Base-by-base conservation (phyloP, 2,113 vertebrate genomes). In the Rafetus swinhoei region DNA sequence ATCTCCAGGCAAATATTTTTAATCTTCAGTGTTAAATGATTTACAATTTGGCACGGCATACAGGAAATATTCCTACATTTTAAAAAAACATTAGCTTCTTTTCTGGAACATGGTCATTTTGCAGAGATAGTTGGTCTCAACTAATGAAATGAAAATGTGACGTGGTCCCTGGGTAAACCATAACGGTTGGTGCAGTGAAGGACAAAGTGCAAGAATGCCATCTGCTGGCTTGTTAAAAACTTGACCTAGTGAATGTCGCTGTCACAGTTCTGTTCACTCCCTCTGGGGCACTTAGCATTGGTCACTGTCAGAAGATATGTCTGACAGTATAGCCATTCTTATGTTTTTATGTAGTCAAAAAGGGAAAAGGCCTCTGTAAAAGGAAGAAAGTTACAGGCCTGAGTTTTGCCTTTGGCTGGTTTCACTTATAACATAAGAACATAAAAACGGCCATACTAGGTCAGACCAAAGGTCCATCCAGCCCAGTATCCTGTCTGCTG, bases 141-240 rank as follows among this genome's bases (percentile, higher is more conserved):
- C n/a, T 82, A 87, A 5, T 8, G 54, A 52, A 72, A 9, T 52
- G 52, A 79, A 79, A 93, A 29, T 0, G 9, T 1, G 1, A 1
- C 2, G 12, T 0, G 0, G 11, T 19, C 45, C 60, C 72, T 60
- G 45, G 45, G 45, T n/a, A 57, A 10, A 32, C 76, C 10, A 27
- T 74, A 57, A 77, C 4, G 8, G 77, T 3, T 54, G 35, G 84
- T 76, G 79, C n/a, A 69, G 39, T 56, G 65, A 12, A 93, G 82
- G 54, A 62, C 0, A 0, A 88, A 89, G 90, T 22, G 87, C 93
- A 54, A 69, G 72, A 84, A 85, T 92, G 95, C 97, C 97, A 96
- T 86, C 97, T 97, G 90, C 91, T 90, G 96, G 95, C 77, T 82
- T 45, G 24, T 56, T 69, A 15, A 53, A 79, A 84, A 32, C 15